These are phyloP conservation scores for Lipophrys pholis DNA, from an alignment of 2,113 vertebrate genomes.

Conservation along the genomic window DNA sequence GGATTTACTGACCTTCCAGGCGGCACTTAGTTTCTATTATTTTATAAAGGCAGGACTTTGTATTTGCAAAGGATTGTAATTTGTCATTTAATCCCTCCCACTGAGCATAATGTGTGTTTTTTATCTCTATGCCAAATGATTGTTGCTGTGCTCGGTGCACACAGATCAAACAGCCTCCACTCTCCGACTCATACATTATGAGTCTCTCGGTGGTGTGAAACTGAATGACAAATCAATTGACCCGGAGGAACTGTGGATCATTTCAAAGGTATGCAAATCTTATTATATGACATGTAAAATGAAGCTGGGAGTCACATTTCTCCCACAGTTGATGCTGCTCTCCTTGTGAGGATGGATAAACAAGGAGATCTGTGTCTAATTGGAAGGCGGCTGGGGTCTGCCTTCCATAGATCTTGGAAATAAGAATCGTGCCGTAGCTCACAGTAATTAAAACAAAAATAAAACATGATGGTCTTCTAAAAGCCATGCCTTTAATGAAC, in stretches of 20 bases:
- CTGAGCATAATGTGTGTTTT: constrained; percentile 17
- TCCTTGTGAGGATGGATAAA: constrained; percentile 37
- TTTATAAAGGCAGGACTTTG: not conserved
- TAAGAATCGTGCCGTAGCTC: constrained; percentile 56
- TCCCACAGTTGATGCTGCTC: not conserved
- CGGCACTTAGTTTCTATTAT: not conserved
- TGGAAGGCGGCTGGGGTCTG: constrained; percentile 37
- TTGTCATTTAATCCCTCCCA: not conserved
- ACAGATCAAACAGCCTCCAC: not conserved
- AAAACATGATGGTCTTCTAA: constrained; percentile 76
- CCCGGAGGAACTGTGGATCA: not conserved
- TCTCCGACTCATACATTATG: not conserved
- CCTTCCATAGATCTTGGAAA: constrained; percentile 61
- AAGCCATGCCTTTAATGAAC: constrained; percentile 76
- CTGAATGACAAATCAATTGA: constrained; percentile 46
- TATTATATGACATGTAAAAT: constrained; percentile 23
- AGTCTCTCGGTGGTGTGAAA: constrained; percentile 16
- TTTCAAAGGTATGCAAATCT: constrained; percentile 52
- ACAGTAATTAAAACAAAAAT: constrained; percentile 78
- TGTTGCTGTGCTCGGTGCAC: not conserved
- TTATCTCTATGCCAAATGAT: constrained; percentile 11
- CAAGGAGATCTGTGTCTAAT: constrained; percentile 55
- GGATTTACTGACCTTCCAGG: not conserved
- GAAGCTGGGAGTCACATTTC: not conserved
- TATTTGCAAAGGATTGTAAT: not conserved